phyloP scores from a whole-genome alignment of 2,888 invertebrate species.

The Ceriagrion tenellum region DNA sequence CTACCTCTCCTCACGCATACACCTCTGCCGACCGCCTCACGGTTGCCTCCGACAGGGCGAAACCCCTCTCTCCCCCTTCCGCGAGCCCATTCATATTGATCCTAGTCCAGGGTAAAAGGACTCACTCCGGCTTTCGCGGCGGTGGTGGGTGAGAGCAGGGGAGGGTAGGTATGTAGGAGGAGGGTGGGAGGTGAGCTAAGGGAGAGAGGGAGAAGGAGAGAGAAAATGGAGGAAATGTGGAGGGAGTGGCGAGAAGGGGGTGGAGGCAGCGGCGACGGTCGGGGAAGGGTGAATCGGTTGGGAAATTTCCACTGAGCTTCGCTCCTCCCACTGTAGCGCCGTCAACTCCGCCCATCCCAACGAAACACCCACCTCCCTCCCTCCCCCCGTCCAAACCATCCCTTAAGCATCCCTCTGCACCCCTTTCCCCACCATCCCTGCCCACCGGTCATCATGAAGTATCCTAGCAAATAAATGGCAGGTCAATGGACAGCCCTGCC shows the following conservation, averaged over 20 bases:
- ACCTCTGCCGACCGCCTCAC: neutral
- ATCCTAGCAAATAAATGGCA: no score
- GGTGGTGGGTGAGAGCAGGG: neutral
- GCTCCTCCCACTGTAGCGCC: slow-evolving; percentile 17
- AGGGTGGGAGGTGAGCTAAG: neutral
- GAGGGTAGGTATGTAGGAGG: neutral
- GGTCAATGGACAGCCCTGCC: no score
- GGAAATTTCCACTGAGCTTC: slow-evolving; percentile 64
- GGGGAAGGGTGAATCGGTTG: slow-evolving; percentile 28
- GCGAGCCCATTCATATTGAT: slow-evolving; percentile 49
- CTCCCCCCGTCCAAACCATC: no score
- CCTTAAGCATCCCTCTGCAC: neutral
- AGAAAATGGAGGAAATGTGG: neutral
- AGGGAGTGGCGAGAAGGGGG: neutral
- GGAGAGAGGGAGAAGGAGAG: no score
- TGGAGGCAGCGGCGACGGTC: no score
- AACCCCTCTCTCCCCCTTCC: neutral
- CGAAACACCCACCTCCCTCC: neutral
- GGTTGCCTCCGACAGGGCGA: neutral
- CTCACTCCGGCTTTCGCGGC: neutral
- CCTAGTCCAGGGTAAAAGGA: slow-evolving; percentile 48
- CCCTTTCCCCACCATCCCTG: neutral
- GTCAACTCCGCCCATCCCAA: neutral
- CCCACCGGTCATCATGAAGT: no score
- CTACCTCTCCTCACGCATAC: neutral